phyloP scores from a whole-genome alignment of 2,797 vertebrate genomes.

The Agapornis canus region DNA sequence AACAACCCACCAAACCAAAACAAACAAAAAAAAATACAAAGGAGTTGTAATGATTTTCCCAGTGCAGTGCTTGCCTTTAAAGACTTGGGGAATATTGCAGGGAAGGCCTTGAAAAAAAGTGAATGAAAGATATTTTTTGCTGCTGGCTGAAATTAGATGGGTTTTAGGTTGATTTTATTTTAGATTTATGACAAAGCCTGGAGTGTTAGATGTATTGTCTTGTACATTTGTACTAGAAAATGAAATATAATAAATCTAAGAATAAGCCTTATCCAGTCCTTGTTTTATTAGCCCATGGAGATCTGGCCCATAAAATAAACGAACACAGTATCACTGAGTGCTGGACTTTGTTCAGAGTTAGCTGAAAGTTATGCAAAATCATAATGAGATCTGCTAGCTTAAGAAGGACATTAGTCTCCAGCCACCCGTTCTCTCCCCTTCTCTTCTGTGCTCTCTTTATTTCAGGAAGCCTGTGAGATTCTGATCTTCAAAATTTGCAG shows the following conservation, averaged over 20 bases:
- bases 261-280: not conserved
- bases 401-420: conserved; percentile 7
- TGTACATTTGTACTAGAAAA: not conserved
- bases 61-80: not conserved
- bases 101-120: not conserved
- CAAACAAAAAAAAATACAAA: not conserved
- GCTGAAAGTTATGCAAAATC: conserved; percentile 26
- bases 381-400: not conserved
- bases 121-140: not conserved
- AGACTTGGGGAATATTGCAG: not conserved
- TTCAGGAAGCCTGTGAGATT: conserved; percentile 5
- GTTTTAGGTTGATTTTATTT: not conserved
- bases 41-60: not conserved
- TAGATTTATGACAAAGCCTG: not conserved
- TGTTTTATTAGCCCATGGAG: not conserved
- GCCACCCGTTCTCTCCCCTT: not conserved
- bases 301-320: conserved; percentile 9
- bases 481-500: not conserved
- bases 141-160: not conserved
- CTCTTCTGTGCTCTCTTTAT: not conserved
- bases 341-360: conserved; percentile 9
- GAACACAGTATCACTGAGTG: not conserved
- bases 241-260: not conserved
- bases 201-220: not conserved
- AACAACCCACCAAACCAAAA: too few relatives aligned